Evolutionary conservation across 2,113 vertebrate species (phyloP), one percentile per base, ranked within the genome.

Genomic region (Phycodurus eques): DNA sequence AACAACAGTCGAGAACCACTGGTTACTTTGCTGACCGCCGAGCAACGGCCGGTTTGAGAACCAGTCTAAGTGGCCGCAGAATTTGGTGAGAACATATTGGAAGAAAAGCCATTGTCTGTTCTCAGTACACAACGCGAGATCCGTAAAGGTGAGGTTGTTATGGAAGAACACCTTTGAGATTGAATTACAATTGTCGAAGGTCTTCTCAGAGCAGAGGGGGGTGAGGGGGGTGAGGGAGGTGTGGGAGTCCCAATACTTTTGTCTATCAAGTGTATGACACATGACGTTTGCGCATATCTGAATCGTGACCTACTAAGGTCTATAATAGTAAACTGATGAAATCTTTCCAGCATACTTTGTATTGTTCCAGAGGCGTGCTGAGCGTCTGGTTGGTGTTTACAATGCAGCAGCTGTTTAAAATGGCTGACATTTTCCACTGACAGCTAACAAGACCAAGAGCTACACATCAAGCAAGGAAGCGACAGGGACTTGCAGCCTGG

Each of bases 361-460:
- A 69, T 80, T 78, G 70, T 65, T 73, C 73, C 76, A 71, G 63
- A 64, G 61, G 42, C 60, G 43, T 43, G 8, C 14, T 43, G 47
- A 54, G 63, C 70, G 68, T 67, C 66, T 68, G 67, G 44, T 68
- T 22, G 63, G 65, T 75, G 76, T 86, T 83, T 79, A 80, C 78
- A 85, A 73, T 77, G 72, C 68, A 70, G 71, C 85, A 87, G 82
- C 85, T 89, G 88, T 83, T 77, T 72, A 71, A 65, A 72, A 81
- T 73, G 73, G 56, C 65, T 62, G 67, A 80, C 39, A 76, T 76
- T 66, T 87, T 82, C 72, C 71, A 59, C 9, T 74, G 79, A 79
- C 83, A 79, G 73, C 46, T 14, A 53, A 68, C 54, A 75, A 62
- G 65, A 43, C 33, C 0, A 33, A 72, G 22, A 75, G 62, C 61